Conservation (phyloP, 2,113 vertebrate species). For the Meriones unguiculatus region DNA sequence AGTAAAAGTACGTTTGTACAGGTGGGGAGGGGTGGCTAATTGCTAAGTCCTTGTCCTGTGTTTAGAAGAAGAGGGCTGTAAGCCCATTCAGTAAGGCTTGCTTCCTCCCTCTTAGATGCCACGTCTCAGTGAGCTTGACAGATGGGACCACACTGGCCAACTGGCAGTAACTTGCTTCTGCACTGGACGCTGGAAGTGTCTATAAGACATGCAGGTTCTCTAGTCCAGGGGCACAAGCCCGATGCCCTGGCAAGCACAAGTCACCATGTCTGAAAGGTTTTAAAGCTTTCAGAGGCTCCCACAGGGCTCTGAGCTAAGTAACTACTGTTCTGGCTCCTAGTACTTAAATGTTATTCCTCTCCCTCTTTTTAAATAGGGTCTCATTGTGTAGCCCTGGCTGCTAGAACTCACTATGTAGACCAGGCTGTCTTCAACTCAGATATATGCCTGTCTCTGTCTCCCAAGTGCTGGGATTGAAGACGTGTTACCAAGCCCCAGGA, state of each 20-base stretch:
- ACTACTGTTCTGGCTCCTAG: rapidly evolving
- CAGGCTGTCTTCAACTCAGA: not conserved
- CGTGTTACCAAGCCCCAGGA: not conserved
- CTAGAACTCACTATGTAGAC: not conserved
- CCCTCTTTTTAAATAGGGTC: no score
- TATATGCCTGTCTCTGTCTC: not conserved
- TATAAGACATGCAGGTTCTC: not conserved
- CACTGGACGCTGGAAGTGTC: not conserved
- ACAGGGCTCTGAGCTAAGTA: not conserved
- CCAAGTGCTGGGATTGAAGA: not conserved
- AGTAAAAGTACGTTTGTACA: not conserved
- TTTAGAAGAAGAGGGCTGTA: rapidly evolving
- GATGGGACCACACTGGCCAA: not conserved
- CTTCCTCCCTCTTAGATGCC: rapidly evolving
- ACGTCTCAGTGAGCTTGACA: not conserved
- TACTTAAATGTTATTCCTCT: not conserved
- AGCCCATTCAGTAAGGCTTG: rapidly evolving
- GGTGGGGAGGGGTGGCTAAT: not conserved
- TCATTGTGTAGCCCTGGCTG: not conserved
- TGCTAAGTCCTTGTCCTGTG: rapidly evolving
- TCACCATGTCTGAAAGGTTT: not conserved
- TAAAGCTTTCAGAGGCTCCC: no score
- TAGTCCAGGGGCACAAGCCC: not conserved
- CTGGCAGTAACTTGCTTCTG: not conserved
- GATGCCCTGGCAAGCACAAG: no score